phyloP scores from a whole-genome alignment of 2,113 vertebrate genomes.

The Maccullochella peelii region DNA sequence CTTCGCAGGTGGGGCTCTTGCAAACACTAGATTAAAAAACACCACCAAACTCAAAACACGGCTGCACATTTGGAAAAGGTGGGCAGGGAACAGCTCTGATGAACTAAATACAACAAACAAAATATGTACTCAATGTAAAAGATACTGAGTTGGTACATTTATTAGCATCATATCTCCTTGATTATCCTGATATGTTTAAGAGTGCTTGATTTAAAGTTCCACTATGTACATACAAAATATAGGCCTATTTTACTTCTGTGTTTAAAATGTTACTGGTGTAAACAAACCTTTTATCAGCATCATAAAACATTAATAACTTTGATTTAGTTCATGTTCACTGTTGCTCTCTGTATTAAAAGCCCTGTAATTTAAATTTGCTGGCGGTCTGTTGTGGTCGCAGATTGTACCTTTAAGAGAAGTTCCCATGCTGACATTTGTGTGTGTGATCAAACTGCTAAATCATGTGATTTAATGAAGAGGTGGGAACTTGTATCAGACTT shows the following conservation, averaged over 20 bases:
- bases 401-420: neutral
- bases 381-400: neutral
- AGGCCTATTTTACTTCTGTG: neutral
- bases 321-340: neutral
- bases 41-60: neutral
- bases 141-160: neutral
- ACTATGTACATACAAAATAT: neutral
- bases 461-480: too few relatives aligned
- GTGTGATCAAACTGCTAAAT: too few relatives aligned
- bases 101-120: neutral
- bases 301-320: neutral
- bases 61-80: slow-evolving; percentile 4
- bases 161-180: neutral
- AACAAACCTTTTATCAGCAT: neutral
- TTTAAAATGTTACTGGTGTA: neutral
- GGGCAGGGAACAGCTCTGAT: neutral
- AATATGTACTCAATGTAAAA: neutral
- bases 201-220: neutral
- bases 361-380: neutral
- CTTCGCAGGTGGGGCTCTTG: slow-evolving; percentile 53
- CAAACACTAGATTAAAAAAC: slow-evolving; percentile 32
- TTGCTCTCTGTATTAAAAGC: neutral
- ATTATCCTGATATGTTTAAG: neutral
- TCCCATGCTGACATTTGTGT: too few relatives aligned
- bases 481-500: too few relatives aligned